A percentile compares a stretch with the other conserved stretches of the same genome.
phyloP scores from a whole-genome alignment of 1,140 invertebrate genomes.

The Daktulosphaira vitifoliae region DNA sequence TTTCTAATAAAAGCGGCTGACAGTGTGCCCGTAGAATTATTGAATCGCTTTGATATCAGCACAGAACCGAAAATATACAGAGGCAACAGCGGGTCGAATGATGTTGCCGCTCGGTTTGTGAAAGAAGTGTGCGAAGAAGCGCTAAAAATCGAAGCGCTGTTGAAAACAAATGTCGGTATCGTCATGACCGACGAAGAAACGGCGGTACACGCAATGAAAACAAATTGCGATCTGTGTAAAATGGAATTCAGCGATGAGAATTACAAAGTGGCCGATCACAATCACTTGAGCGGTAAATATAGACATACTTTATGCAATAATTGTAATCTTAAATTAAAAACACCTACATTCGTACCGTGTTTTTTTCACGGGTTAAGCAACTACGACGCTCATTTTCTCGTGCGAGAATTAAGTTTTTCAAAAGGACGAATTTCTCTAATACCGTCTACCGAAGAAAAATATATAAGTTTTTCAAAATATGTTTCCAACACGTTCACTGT shows the following conservation, averaged over 20 bases:
- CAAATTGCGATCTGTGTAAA: neutral
- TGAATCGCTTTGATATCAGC: neutral
- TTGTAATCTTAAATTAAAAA: too few relatives aligned
- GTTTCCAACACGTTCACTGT: neutral
- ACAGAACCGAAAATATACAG: neutral
- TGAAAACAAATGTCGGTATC: neutral
- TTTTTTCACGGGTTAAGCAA: too few relatives aligned
- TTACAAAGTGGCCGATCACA: neutral
- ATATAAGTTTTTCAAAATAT: neutral
- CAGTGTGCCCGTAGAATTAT: neutral
- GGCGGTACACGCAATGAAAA: neutral
- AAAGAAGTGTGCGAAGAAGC: neutral
- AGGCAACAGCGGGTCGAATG: neutral
- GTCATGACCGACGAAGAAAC: neutral
- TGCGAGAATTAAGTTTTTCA: neutral
- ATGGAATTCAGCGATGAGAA: neutral
- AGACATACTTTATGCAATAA: neutral
- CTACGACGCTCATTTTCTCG: conserved; percentile 21
- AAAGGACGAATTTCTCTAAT: too few relatives aligned
- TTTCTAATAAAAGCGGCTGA: neutral
- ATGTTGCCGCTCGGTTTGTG: neutral
- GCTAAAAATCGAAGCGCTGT: neutral
- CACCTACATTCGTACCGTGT: neutral
- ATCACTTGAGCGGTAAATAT: neutral
- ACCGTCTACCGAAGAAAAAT: neutral